Conservation (phyloP, 1,140 invertebrate species). For the Halictus rubicundus region DNA sequence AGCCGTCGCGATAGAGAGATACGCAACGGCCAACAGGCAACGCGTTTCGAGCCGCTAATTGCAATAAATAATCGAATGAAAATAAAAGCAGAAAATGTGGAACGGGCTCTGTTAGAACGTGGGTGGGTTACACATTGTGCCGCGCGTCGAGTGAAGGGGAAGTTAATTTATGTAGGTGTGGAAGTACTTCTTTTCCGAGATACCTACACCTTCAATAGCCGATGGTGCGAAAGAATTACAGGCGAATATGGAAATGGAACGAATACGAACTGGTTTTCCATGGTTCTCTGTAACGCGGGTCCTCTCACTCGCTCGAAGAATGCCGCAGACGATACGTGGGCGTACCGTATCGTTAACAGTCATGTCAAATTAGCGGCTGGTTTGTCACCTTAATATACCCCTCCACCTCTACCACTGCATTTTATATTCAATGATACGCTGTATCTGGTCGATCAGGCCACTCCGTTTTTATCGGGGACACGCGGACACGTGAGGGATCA, state of each 20-base stretch:
- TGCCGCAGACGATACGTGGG: conserved; percentile 26
- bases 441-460: not conserved
- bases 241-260: conserved; percentile 52
- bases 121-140: conserved; percentile 28
- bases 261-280: conserved; percentile 50
- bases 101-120: conserved; percentile 28
- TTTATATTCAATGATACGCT: not conserved
- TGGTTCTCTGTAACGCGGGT: conserved; percentile 7
- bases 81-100: conserved; percentile 32
- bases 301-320: conserved; percentile 29
- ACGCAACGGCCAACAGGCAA: not conserved
- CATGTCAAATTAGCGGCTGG: conserved; percentile 28
- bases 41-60: conserved; percentile 24
- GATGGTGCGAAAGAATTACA: conserved; percentile 39
- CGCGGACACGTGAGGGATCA: too few relatives aligned
- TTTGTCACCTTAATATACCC: not conserved
- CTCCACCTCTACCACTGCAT: not conserved
- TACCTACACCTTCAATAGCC: not conserved
- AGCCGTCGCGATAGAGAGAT: too few relatives aligned
- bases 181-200: conserved; percentile 35
- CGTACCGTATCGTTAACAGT: conserved; percentile 36
- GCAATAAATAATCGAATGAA: conserved; percentile 10
- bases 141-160: conserved; percentile 38
- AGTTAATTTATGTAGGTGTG: conserved; percentile 49
- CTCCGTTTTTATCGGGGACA: not conserved